Evolutionary conservation across 2,888 invertebrate species (phyloP), one percentile per base, ranked within the genome.

Genomic region (Nemapogon koenigi): DNA sequence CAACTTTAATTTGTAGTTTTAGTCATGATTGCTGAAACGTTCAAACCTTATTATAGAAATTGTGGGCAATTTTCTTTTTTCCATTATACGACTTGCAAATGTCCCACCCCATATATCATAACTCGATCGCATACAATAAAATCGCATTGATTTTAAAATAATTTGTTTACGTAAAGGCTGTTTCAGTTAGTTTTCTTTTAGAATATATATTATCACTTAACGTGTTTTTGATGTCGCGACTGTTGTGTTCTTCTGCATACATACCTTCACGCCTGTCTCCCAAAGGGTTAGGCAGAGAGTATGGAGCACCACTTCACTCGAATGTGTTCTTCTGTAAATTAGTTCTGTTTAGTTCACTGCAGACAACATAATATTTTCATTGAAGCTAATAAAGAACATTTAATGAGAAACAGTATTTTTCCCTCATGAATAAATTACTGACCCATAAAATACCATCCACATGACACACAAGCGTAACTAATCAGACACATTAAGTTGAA

Each of bases 91-190:
- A 63, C 71, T 72, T 58, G 66, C 75, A 67, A 75, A 75, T 71
- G 70, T 59, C 64, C 57, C 73, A 73, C 66, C 64, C 62, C 66
- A 72, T 75, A 71, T 73, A 60, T 75, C 75, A 76, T 76, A 76
- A 76, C 76, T 73, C 73, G 65, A 73, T 47, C 47, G 63, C 62
- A 73, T 62, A 76, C 76, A 76, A 76, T 71, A 61, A 70, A 76
- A 73, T 72, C 71, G 75, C 72, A 59, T n/a, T n/a, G n/a, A n/a
- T n/a, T n/a, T n/a, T n/a, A n/a, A n/a, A n/a, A n/a, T n/a, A n/a
- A n/a, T n/a, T n/a, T n/a, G n/a, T n/a, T n/a, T n/a, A n/a, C 14
- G 28, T n/a, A 14, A 28, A 28, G 14, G 28, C 13, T 28, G 28
- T 25, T 25, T 25, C 26, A n/a, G 7, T n/a, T n/a, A n/a, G n/a